These are phyloP conservation scores for Eurystomus glaucurus DNA, from an alignment of 2,797 vertebrate species.

Conservation along the genomic window DNA sequence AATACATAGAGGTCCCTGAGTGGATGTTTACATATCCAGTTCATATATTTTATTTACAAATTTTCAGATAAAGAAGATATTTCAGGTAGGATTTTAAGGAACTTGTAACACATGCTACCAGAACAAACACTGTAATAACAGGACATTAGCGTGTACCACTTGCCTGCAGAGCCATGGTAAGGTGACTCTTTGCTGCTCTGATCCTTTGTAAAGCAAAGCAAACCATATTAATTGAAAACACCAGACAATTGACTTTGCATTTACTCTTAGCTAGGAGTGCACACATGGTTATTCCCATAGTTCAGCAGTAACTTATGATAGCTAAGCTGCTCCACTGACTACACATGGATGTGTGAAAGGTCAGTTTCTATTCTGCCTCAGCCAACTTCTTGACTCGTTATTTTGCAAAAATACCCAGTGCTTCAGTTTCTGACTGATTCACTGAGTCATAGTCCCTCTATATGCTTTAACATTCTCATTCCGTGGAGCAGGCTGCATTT, in stretches of 20 bases:
- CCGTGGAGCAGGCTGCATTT: background rate
- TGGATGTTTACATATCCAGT: background rate
- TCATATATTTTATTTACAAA: background rate
- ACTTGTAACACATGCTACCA: fast-evolving
- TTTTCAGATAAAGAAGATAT: background rate
- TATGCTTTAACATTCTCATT: background rate
- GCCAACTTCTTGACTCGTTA: background rate
- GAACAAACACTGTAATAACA: background rate
- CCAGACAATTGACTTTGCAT: background rate
- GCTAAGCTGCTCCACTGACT: background rate
- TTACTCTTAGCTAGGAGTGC: background rate
- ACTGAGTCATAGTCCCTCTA: background rate
- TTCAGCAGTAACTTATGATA: fast-evolving
- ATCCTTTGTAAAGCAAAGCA: background rate
- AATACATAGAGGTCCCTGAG: background rate
- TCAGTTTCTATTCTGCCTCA: background rate
- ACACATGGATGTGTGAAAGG: background rate
- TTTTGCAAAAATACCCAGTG: background rate
- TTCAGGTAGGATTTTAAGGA: background rate
- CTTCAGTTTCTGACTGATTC: background rate
- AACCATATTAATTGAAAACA: background rate
- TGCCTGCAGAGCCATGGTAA: background rate
- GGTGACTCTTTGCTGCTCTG: fast-evolving
- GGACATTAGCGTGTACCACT: background rate
- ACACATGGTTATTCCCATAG: background rate